Evolutionary conservation across 2,888 invertebrate species (phyloP).

Genomic region (Agonopterix arenella): DNA sequence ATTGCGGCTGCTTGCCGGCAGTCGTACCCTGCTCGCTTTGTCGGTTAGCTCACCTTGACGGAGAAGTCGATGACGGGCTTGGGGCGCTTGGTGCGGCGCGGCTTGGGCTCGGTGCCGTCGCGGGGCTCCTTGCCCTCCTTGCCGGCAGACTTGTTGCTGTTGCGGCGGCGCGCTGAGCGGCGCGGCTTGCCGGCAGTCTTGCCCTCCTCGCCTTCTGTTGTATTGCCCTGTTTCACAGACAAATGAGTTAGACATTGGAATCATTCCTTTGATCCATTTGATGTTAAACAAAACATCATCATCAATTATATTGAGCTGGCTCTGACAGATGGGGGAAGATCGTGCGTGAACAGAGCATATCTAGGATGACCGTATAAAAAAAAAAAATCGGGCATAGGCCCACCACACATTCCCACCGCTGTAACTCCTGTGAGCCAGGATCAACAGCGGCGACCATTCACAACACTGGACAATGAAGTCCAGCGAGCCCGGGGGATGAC

Average conservation of each 20-base stretch:
- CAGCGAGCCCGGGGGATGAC: too few relatives aligned
- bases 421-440: too few relatives aligned
- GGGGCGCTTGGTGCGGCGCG: constrained; percentile 48
- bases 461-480: too few relatives aligned
- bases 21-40: constrained; percentile 53
- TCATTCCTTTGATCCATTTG: too few relatives aligned
- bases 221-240: constrained; percentile 42
- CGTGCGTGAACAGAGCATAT: too few relatives aligned
- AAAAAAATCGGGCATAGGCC: too few relatives aligned
- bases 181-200: constrained; percentile 41
- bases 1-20: constrained; percentile 47
- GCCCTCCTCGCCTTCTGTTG: constrained; percentile 57
- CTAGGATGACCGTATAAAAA: too few relatives aligned
- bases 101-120: constrained; percentile 29
- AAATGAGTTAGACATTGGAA: neutral
- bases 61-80: constrained; percentile 76
- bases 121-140: constrained; percentile 33
- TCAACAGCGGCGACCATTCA: too few relatives aligned
- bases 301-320: too few relatives aligned
- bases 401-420: too few relatives aligned
- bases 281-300: too few relatives aligned
- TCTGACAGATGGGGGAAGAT: too few relatives aligned
- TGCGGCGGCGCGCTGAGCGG: constrained; percentile 48
- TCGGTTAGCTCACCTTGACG: constrained; percentile 55
- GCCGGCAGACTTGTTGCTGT: constrained; percentile 54